Base-by-base conservation (phyloP, 2,888 invertebrate genomes). In the Tanytarsus gracilentus region DNA sequence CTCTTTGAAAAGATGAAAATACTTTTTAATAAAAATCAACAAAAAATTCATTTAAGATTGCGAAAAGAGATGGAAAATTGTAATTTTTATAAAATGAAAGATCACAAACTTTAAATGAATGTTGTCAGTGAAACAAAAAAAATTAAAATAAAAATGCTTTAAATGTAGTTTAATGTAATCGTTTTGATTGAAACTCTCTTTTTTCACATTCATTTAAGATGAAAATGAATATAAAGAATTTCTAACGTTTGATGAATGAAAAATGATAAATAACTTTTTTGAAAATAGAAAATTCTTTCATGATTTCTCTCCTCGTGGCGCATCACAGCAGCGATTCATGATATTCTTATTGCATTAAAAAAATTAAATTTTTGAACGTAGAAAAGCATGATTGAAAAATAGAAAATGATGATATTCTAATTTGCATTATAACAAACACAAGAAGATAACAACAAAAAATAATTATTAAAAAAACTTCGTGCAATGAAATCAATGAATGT, bases 101-200 rank as follows among this genome's bases (percentile, higher is more conserved):
- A 21, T 23, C 8, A 52, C 5, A 55, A 36, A 36, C 9, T 23
- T 51, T 26, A 51, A 40, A 26, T 26, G 26, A 56, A 56, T 56
- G 56, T 56, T 44, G 56, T 56, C 56, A 39, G 21, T 53, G 53
- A 40, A 26, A 23, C 23, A 44, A 56, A 33, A 44, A 14, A 9
- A 18, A 50, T 3, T 30, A 33, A 26, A 16, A 56, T 36, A 29
- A 36, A 7, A 56, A 56, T 56, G 56, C 56, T 56, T 56, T 56
- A 56, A 56, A 56, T 56, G 56, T 56, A 56, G 56, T 56, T 56
- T 44, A 56, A 56, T 56, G 56, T 56, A 56, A 56, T 56, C 7
- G 27, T 56, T 56, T 56, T 44, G 18, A 26, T 25, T n/a, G 44
- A 39, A 14, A 36, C 4, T 16, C 36, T 36, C 16, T 16, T 36